Percentiles rank a stretch among this genome's conserved stretches.
These are phyloP conservation scores for Phthorimaea operculella DNA, from an alignment of 1,140 invertebrate species.

Conservation along the genomic window DNA sequence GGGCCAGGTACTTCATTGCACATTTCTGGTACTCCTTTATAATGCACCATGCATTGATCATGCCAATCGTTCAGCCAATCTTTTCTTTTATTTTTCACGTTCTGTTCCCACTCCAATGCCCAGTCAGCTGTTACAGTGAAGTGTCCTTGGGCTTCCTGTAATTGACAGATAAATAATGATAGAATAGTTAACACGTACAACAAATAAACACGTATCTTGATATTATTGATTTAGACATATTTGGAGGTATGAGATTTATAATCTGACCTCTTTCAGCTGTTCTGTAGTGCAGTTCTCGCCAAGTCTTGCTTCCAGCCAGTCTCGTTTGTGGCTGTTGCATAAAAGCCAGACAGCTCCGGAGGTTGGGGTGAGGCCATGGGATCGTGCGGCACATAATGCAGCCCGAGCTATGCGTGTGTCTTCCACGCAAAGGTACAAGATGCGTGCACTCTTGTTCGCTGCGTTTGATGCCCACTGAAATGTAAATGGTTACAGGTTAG, in stretches of 20 bases:
- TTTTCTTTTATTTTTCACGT: background rate
- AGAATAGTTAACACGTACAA: background rate
- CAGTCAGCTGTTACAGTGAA: background rate
- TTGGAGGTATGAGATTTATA: background rate
- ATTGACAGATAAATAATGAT: background rate
- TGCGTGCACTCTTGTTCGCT: slow-evolving; percentile 21
- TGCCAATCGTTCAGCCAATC: background rate
- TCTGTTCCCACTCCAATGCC: background rate
- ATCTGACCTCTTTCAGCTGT: background rate
- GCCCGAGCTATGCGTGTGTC: slow-evolving; percentile 38
- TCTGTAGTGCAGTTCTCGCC: background rate
- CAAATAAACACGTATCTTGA: no score
- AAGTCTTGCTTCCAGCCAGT: background rate
- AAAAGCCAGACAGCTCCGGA: slow-evolving; percentile 29
- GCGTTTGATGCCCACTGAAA: slow-evolving; percentile 34
- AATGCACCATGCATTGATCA: background rate
- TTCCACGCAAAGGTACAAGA: slow-evolving; percentile 34
- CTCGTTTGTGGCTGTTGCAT: background rate
- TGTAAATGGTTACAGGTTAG: no score
- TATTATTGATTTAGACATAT: no score
- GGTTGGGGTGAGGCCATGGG: slow-evolving; percentile 12
- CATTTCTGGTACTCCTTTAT: background rate
- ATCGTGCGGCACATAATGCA: slow-evolving; percentile 37
- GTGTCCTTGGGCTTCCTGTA: background rate
- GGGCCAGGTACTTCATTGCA: background rate